Conservation (phyloP, 2,797 vertebrate species). For the Sebastes diploproa region DNA sequence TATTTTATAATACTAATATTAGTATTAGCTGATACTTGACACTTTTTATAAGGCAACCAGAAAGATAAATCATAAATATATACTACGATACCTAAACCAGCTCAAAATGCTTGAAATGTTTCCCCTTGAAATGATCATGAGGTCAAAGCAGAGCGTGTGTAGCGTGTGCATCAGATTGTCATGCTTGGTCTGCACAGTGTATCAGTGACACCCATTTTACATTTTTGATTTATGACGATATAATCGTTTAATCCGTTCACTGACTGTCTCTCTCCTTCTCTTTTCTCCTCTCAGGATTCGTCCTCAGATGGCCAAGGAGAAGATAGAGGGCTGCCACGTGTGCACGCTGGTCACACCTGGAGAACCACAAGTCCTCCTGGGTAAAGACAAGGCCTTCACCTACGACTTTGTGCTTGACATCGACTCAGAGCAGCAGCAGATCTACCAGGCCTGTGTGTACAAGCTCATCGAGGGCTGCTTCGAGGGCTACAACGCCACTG, state of each 20-base stretch:
- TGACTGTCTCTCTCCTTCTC: not conserved
- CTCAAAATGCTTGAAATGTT: not conserved
- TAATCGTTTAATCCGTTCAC: not conserved
- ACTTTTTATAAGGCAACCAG: not conserved
- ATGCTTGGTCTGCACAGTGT: not conserved
- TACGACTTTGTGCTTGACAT: conserved; percentile 96
- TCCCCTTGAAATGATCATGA: not conserved
- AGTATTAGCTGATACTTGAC: not conserved
- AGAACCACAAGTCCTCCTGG: conserved; percentile 95
- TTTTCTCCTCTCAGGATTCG: conserved; percentile 86
- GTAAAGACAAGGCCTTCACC: conserved; percentile 98
- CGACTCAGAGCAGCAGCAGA: conserved; percentile 88
- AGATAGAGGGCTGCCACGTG: conserved; percentile 97
- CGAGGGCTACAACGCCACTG: conserved; percentile 96
- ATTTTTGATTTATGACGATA: not conserved
- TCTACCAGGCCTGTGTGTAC: conserved; percentile 89
- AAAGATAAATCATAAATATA: not conserved
- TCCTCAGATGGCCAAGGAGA: conserved; percentile 96
- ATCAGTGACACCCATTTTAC: not conserved
- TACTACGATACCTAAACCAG: not conserved
- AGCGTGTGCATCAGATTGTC: not conserved
- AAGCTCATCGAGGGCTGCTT: conserved; percentile 97
- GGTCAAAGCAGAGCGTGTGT: not conserved
- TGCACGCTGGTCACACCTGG: conserved; percentile 94
- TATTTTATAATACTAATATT: not conserved